Evolutionary conservation across 2,113 vertebrate species (phyloP).

Genomic region (Rynchops niger): DNA sequence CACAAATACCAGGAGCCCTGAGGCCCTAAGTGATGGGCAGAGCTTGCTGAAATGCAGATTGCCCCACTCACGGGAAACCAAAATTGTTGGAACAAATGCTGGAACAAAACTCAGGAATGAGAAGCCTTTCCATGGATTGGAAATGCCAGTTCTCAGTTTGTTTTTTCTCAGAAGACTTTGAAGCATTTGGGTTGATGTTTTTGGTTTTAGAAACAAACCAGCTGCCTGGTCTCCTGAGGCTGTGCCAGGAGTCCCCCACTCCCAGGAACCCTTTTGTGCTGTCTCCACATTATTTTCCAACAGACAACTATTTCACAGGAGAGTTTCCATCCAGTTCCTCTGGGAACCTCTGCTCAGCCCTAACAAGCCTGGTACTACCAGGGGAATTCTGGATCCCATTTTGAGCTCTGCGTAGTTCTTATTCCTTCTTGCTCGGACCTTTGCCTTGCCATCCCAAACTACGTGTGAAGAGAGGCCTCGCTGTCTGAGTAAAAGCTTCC

Average conservation of each 20-base stretch:
- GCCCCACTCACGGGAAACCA: constrained; percentile 30
- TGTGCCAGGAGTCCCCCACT: constrained; percentile 1
- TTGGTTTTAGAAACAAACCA: constrained; percentile 39
- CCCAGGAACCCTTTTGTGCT: constrained; percentile 13
- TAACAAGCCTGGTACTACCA: neutral
- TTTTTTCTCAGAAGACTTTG: constrained; percentile 41
- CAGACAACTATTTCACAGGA: neutral
- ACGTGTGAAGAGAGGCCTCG: neutral
- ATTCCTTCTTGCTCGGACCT: neutral
- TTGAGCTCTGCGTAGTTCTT: neutral
- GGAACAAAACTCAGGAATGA: constrained; percentile 36
- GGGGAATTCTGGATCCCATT: neutral
- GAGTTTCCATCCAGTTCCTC: neutral
- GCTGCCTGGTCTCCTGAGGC: constrained; percentile 1
- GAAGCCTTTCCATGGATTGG: constrained; percentile 39
- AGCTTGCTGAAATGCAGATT: neutral
- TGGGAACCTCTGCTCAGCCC: neutral
- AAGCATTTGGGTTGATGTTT: constrained; percentile 22
- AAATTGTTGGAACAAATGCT: constrained; percentile 45
- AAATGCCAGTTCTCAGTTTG: constrained; percentile 23
- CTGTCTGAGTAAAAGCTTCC: neutral
- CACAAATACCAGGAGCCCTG: neutral
- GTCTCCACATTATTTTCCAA: constrained; percentile 9
- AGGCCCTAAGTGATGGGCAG: neutral
- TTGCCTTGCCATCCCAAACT: neutral